Evolutionary conservation across 1,140 invertebrate species (phyloP).

Genomic region (Drosophila lowei): DNA sequence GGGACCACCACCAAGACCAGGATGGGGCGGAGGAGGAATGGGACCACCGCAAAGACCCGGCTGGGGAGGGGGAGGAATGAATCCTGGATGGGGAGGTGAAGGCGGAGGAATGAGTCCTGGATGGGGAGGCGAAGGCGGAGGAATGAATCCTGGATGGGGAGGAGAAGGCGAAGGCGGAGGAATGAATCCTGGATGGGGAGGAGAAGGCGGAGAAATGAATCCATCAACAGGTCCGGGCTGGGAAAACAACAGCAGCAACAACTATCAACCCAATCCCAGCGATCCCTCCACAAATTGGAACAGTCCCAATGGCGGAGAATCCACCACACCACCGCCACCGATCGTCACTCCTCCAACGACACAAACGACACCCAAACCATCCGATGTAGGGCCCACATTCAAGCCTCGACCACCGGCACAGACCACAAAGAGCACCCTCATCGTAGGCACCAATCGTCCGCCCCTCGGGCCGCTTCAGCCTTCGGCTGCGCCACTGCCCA

Average conservation of each 20-base stretch:
- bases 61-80: not conserved
- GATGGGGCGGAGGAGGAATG: slow-evolving; percentile 24
- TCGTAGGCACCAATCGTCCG: slow-evolving; percentile 51
- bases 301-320: not conserved
- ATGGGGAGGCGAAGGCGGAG: not conserved
- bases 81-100: slow-evolving; percentile 17
- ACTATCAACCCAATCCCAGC: slow-evolving; percentile 10
- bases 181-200: not conserved
- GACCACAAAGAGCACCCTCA: slow-evolving; percentile 34
- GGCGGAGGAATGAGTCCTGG: not conserved
- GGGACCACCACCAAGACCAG: slow-evolving; percentile 7
- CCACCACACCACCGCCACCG: slow-evolving; percentile 5
- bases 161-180: not conserved
- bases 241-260: not conserved
- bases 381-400: slow-evolving; percentile 6
- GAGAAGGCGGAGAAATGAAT: not conserved
- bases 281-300: not conserved
- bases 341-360: not conserved
- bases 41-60: not conserved
- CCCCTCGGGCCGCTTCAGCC: slow-evolving; percentile 35
- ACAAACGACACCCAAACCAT: slow-evolving; percentile 11
- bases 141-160: slow-evolving; percentile 15
- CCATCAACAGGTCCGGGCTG: not conserved
- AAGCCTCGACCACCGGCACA: slow-evolving; percentile 14
- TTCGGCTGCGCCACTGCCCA: not conserved